Conservation (phyloP, 2,113 vertebrate genomes). For the Ptychochromis oligacanthus region DNA sequence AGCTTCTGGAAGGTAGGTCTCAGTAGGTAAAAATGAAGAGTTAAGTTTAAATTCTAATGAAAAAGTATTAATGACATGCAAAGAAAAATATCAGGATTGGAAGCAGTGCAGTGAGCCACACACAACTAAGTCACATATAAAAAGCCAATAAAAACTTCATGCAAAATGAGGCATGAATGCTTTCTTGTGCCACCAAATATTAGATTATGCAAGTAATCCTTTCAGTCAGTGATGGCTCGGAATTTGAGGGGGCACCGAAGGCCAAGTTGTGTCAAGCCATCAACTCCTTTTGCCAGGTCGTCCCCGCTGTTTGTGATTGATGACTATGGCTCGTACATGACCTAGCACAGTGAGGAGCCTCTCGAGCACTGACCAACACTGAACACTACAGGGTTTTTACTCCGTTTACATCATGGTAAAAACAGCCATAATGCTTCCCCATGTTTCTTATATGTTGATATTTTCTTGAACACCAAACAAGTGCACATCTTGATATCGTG, state of each 20-base stretch:
- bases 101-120: constrained; percentile 38
- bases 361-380: constrained; percentile 43
- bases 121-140: constrained; percentile 73
- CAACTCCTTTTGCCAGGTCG: constrained; percentile 67
- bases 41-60: constrained; percentile 63
- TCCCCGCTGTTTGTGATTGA: constrained; percentile 78
- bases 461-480: constrained; percentile 39
- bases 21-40: constrained; percentile 28
- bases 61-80: constrained; percentile 72
- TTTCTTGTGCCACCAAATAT: constrained; percentile 80
- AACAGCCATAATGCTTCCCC: constrained; percentile 19
- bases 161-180: constrained; percentile 76
- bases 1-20: not conserved
- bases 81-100: constrained; percentile 73
- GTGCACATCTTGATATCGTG: not conserved
- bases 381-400: constrained; percentile 53
- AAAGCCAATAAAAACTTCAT: constrained; percentile 78
- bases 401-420: constrained; percentile 39
- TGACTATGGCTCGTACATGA: constrained; percentile 67
- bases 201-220: constrained; percentile 76
- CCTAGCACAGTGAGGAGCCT: constrained; percentile 46
- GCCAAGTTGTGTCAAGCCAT: constrained; percentile 77
- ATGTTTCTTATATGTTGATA: constrained; percentile 31
- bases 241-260: constrained; percentile 58
- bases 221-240: constrained; percentile 69